Evolutionary conservation across 2,888 invertebrate species (phyloP).

Genomic region (Dendrolimus houi): DNA sequence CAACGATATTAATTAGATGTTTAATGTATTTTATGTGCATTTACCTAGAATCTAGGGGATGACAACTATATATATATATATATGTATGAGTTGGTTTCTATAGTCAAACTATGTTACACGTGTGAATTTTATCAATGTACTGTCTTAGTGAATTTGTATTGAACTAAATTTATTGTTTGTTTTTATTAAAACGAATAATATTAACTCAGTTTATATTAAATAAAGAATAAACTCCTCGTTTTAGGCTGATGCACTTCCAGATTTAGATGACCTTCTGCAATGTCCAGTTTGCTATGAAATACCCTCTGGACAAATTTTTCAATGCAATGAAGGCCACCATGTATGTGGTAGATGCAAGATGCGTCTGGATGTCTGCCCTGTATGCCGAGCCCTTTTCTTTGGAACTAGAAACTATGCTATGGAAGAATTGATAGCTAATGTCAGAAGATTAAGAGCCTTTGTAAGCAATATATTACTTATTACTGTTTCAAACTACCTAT

Average conservation of each 20-base stretch:
- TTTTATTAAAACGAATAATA: no score
- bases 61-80: no score
- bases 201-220: not conserved
- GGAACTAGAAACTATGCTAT: conserved; percentile 73
- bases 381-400: conserved; percentile 67
- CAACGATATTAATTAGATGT: no score
- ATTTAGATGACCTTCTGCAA: conserved; percentile 72
- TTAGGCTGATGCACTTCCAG: conserved; percentile 54
- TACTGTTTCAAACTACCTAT: no score
- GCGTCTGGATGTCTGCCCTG: conserved; percentile 66
- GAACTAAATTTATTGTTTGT: no score
- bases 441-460: conserved; percentile 58
- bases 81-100: no score
- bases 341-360: conserved; percentile 68
- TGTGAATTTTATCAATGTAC: not conserved
- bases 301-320: conserved; percentile 61
- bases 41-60: no score
- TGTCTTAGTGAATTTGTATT: no score
- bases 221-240: conserved; percentile 11
- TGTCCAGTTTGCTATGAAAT: conserved; percentile 77
- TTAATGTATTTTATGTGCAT: no score
- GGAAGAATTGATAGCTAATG: conserved; percentile 69
- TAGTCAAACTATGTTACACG: not conserved
- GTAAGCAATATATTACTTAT: conserved; percentile 36
- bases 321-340: conserved; percentile 75